Conservation (phyloP, 1,140 invertebrate species). For the Cydia pomonella region DNA sequence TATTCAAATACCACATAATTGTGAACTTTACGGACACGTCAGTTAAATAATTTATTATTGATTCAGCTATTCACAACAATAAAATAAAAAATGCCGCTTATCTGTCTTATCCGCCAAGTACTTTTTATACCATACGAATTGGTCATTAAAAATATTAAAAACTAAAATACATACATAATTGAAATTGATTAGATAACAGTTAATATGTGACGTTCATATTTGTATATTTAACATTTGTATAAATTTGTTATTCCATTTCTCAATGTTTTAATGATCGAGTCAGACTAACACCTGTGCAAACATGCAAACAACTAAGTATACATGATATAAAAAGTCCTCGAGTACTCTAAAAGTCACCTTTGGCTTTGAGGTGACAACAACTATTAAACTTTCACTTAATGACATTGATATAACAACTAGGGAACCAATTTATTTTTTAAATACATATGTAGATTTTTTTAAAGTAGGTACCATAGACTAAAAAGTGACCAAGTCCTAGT, state of each 20-base stretch:
- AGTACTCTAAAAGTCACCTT: neutral
- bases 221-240: neutral
- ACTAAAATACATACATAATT: neutral
- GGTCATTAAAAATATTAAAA: neutral
- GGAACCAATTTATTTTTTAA: too few relatives aligned
- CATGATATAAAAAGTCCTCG: neutral
- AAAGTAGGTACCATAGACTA: too few relatives aligned
- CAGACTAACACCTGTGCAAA: neutral
- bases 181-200: neutral
- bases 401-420: neutral
- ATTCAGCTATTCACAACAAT: neutral
- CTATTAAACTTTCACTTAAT: neutral
- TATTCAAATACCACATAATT: neutral
- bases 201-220: conserved; percentile 1
- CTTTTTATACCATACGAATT: neutral
- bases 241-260: neutral
- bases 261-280: neutral
- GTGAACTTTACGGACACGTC: neutral
- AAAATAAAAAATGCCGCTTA: neutral
- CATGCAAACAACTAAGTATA: neutral
- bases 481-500: too few relatives aligned
- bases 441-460: too few relatives aligned
- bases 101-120: neutral
- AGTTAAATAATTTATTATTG: neutral
- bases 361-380: neutral